phyloP scores from a whole-genome alignment of 2,113 vertebrate genomes.

The Phylloscopus whistleri region DNA sequence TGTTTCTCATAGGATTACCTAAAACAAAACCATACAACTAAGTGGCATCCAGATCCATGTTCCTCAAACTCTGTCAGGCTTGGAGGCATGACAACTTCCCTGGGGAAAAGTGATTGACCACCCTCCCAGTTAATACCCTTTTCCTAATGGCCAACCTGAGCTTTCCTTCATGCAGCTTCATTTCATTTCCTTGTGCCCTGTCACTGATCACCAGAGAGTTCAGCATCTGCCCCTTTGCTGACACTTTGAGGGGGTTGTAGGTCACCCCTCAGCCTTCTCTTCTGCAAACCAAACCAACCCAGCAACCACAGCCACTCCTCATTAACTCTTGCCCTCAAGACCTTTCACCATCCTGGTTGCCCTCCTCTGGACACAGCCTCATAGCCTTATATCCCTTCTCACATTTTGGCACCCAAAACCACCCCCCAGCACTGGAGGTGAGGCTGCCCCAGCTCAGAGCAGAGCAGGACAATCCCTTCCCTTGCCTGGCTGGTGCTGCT shows the following conservation, averaged over 20 bases:
- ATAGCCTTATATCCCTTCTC: background rate
- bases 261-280: background rate
- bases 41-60: background rate
- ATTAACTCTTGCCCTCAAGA: too few relatives aligned
- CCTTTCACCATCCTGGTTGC: background rate
- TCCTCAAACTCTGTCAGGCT: background rate
- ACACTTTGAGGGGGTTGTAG: background rate
- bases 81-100: background rate
- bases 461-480: background rate
- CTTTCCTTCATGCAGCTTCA: background rate
- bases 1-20: background rate
- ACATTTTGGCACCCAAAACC: fast-evolving
- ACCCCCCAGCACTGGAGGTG: fast-evolving
- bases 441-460: fast-evolving
- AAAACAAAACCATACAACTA: background rate
- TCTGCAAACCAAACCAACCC: background rate
- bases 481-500: fast-evolving
- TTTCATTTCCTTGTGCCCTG: fast-evolving
- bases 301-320: background rate
- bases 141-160: background rate
- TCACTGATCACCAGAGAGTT: background rate
- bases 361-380: background rate
- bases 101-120: fast-evolving
- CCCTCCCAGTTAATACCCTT: background rate
- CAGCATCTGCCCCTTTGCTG: background rate